Base-by-base conservation (phyloP, 2,113 vertebrate species). In the Mesitornis unicolor region DNA sequence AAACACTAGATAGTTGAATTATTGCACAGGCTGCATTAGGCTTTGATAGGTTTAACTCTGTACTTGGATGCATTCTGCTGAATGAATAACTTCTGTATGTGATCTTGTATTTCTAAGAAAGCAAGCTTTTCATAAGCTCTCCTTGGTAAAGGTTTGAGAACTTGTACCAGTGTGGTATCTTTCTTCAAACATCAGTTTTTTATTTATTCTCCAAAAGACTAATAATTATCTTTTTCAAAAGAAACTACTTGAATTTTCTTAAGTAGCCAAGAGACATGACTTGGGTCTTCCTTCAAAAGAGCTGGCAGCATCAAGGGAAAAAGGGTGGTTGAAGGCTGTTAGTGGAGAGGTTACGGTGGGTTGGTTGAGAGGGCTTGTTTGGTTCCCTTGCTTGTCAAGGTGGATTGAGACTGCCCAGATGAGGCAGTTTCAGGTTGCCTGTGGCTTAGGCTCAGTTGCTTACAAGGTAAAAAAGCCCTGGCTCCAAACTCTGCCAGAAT, bases 331-430 rank as follows among this genome's bases (percentile, higher is more conserved):
- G 35, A 76, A 50, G 67, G 64, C 24, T 56, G 40, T 42, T 64
- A 33, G 14, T 12, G 21, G 75, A 19, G 54, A 28, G 48, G 22
- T 77, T 77, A 6, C 0, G 0, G 5, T 38, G 64, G 6, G 29
- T 8, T 63, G 47, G 19, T 48, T 71, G 57, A 71, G 53, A 28
- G 31, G 35, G 10, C 13, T 36, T 36, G 8, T 22, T 53, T 63
- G 3, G 3, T 61, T 85, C 25, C 25, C 5, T 67, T 63, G 22
- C 51, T 16, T 12, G n/a, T 16, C 51, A 15, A 6, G 61, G 45
- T 36, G 61, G 33, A 14, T 26, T 78, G 86, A 53, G 50, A 7
- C 35, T 60, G 74, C 29, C 16, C 33, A 51, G 38, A 4, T 69
- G 59, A 84, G 74, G 38, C 48, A 64, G 7, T 25, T 75, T 7